These are phyloP conservation scores for Hystrix brachyura DNA, from an alignment of 2,113 vertebrate genomes.

Conservation along the genomic window DNA sequence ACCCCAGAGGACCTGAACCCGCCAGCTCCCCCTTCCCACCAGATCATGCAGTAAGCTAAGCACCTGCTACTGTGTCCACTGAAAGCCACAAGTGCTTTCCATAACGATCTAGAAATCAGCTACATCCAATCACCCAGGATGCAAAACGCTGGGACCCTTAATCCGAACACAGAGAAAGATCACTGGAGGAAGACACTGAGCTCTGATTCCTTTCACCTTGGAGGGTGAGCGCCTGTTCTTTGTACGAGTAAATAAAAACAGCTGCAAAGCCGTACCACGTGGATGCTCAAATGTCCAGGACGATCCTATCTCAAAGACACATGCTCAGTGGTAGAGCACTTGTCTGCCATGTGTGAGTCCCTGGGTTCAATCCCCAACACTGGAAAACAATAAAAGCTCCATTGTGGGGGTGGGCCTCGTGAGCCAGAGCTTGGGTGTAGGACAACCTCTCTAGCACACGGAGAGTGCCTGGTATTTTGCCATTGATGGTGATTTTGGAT, in stretches of 20 bases:
- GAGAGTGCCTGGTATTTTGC: not conserved
- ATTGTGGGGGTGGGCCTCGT: fast-evolving
- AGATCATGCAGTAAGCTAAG: not conserved
- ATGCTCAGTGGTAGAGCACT: not conserved
- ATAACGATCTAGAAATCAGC: not conserved
- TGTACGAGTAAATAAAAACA: fast-evolving
- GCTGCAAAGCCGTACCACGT: not conserved
- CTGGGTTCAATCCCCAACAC: not conserved
- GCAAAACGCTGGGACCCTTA: not conserved
- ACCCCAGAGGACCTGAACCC: not conserved
- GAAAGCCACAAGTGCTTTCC: not conserved
- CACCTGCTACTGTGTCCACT: not conserved
- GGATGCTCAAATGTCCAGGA: fast-evolving
- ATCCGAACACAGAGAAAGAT: not conserved
- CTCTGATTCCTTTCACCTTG: too few species aligned
- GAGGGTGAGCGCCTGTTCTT: fast-evolving
- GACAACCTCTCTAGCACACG: fast-evolving
- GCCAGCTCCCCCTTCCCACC: not conserved
- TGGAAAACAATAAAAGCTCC: not conserved
- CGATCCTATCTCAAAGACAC: fast-evolving
- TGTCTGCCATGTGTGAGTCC: not conserved
- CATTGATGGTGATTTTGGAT: not conserved
- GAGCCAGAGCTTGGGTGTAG: fast-evolving
- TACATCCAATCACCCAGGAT: not conserved
- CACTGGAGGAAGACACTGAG: not conserved